phyloP scores from a whole-genome alignment of 2,797 vertebrate species.

The Sebastes nivosus region DNA sequence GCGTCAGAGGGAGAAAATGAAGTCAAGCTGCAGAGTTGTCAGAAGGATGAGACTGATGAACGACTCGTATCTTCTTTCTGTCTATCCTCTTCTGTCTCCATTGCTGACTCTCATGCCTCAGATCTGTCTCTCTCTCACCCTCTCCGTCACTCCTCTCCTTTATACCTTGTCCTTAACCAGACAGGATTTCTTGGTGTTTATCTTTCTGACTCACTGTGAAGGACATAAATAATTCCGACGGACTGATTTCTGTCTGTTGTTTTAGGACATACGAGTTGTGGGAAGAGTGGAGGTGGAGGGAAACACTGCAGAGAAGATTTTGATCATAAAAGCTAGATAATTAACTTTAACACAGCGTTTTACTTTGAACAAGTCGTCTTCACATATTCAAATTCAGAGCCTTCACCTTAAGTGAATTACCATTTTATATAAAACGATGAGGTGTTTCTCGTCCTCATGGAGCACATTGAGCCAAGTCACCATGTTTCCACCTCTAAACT shows the following conservation, averaged over 20 bases:
- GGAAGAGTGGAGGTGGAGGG: neutral
- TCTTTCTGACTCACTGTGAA: constrained; percentile 12
- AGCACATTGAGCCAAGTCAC: neutral
- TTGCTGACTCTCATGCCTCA: neutral
- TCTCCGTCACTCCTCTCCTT: neutral
- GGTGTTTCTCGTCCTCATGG: neutral
- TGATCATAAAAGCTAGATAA: neutral
- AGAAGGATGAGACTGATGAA: constrained; percentile 22
- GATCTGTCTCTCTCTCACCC: neutral
- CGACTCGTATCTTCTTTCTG: neutral
- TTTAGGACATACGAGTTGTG: neutral
- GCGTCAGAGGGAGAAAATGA: neutral
- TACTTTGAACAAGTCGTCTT: neutral
- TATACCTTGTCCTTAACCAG: neutral
- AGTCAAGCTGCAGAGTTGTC: constrained; percentile 2
- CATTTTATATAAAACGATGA: neutral
- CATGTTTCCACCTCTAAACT: neutral
- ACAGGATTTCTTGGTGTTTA: neutral
- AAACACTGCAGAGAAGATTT: neutral
- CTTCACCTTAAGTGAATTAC: neutral
- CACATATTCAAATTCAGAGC: neutral
- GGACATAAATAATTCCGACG: constrained; percentile 29
- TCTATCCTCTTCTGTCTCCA: constrained; percentile 1
- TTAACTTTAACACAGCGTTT: neutral
- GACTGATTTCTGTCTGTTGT: constrained; percentile 10